Percentiles rank a stretch among this genome's conserved stretches.
These are phyloP conservation scores for Proctacanthus coquilletti DNA, from an alignment of 1,140 invertebrate genomes.

Conservation along the genomic window DNA sequence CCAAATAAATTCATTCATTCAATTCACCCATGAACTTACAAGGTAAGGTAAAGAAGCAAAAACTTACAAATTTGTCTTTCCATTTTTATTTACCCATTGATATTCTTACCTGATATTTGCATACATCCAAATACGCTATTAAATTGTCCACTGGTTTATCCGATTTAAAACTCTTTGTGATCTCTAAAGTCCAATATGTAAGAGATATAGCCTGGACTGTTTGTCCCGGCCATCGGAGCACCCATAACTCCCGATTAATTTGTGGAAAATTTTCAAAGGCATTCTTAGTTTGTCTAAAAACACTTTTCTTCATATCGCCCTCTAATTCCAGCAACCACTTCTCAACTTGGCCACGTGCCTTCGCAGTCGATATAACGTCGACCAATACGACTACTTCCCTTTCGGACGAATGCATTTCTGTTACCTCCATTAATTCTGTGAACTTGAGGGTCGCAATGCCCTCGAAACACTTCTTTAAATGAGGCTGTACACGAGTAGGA, in stretches of 20 bases:
- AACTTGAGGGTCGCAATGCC: conserved; percentile 78
- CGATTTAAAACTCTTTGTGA: conserved; percentile 52
- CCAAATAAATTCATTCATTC: no score
- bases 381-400: conserved; percentile 63
- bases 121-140: conserved; percentile 38
- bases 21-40: no score
- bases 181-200: conserved; percentile 77
- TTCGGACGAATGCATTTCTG: conserved; percentile 78
- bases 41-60: no score
- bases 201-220: conserved; percentile 70
- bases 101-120: conserved; percentile 29
- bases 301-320: conserved; percentile 74
- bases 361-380: conserved; percentile 67
- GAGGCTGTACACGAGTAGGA: conserved; percentile 90
- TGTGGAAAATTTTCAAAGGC: conserved; percentile 52
- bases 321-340: conserved; percentile 93
- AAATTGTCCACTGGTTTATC: conserved; percentile 31
- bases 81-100: no score
- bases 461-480: conserved; percentile 94
- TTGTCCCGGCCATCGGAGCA: conserved; percentile 79
- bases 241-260: conserved; percentile 58
- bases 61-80: no score
- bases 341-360: conserved; percentile 89
- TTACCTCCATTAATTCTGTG: conserved; percentile 74
- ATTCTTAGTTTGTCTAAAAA: conserved; percentile 49